Base-by-base conservation (phyloP, 2,113 vertebrate species). In the Semnornis frantzii region DNA sequence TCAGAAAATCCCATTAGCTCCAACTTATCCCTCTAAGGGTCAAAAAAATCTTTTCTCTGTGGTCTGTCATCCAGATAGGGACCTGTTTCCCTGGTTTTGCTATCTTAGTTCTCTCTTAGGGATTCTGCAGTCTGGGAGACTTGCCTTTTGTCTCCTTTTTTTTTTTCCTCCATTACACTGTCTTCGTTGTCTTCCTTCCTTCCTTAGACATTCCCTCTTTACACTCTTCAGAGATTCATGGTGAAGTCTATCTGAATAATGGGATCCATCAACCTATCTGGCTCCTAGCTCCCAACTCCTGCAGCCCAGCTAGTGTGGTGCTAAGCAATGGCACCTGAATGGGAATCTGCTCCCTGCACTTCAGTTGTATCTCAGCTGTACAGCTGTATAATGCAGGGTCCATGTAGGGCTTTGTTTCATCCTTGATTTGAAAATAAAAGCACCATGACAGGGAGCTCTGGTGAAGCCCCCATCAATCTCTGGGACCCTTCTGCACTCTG, bases 371-470 rank as follows among this genome's bases (percentile, higher is more conserved):
- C 75, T 85, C 60, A 31, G 31, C 48, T 77, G 28, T 68, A 46
- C 37, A 39, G 37, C 9, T 39, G 37, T 42, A 42, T 74, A 86
- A 93, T 69, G n/a, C 64, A 75, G 66, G 31, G 30, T 57, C 58
- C 94, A 79, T 90, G 60, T 39, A 81, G 34, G 69, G 58, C 89
- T 93, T 94, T 93, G 84, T 94, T 81, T 89, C 50, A 33, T 90
- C 66, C 66, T 92, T 57, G 46, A 30, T 85, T 82, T 75, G 33
- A 0, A 2, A 88, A 94, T 54, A 86, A 78, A 87, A 55, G 25
- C 37, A 52, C 34, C 68, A 68, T 69, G 74, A 95, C 92, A 91
- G 55, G 63, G 39, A 92, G 37, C 30, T 77, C 82, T 94, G 87
- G 82, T 91, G 75, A 85, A 78, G 46, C 11, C 65, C 65, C 82